These are phyloP conservation scores for Ammospiza maritima DNA, from an alignment of 2,797 vertebrate genomes.

Conservation along the genomic window DNA sequence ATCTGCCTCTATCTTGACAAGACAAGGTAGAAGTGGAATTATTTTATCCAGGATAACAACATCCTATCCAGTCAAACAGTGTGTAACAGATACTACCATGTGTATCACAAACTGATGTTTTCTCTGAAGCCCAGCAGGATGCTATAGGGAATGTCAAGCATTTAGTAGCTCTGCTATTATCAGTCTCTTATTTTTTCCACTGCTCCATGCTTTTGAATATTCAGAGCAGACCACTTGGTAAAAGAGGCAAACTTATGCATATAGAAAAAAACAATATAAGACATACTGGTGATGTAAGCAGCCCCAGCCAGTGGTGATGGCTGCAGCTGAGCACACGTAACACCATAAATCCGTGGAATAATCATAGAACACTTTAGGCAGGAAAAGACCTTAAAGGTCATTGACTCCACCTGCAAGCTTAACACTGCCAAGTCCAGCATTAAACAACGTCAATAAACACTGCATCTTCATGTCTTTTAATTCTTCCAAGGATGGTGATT, in stretches of 20 bases:
- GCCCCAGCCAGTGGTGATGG: accelerated
- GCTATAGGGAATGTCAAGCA: background rate
- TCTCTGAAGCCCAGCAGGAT: background rate
- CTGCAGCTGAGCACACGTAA: background rate
- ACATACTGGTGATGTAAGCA: background rate
- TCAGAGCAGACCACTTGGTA: background rate
- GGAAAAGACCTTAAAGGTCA: background rate
- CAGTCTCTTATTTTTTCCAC: background rate
- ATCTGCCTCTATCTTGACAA: background rate
- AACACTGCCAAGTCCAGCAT: background rate
- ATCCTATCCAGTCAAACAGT: background rate
- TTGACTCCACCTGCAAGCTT: background rate
- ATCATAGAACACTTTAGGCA: background rate
- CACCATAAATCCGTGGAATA: background rate
- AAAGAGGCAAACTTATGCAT: background rate
- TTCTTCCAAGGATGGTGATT: background rate
- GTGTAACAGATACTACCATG: background rate
- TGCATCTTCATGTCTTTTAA: background rate
- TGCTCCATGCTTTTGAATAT: background rate
- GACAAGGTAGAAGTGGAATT: background rate
- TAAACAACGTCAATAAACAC: background rate
- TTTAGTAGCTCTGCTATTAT: background rate
- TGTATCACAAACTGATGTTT: background rate
- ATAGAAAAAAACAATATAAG: background rate
- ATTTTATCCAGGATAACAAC: background rate